Percentiles rank a stretch among this genome's conserved stretches.
Evolutionary conservation across 2,113 vertebrate species (phyloP).

Genomic region (Scortum barcoo): DNA sequence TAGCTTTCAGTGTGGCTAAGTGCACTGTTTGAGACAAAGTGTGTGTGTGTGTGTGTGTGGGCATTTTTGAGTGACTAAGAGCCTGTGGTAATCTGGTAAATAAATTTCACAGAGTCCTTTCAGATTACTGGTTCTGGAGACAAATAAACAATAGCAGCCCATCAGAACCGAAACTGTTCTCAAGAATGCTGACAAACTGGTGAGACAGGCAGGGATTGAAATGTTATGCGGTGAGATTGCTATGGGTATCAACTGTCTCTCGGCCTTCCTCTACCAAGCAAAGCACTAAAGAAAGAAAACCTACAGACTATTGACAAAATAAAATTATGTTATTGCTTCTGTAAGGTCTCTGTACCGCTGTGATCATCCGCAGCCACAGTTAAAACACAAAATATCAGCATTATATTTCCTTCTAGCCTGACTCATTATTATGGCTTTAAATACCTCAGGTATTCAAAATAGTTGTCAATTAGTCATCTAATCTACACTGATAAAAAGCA

Average conservation of each 20-base stretch:
- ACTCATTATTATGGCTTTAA: neutral
- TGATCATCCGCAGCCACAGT: neutral
- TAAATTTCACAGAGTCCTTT: conserved; percentile 2
- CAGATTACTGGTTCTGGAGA: conserved; percentile 32
- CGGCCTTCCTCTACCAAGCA: neutral
- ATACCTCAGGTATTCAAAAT: neutral
- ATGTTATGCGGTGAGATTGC: conserved; percentile 42
- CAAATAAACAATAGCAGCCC: conserved; percentile 46
- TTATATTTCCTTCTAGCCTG: neutral
- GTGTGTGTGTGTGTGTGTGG: neutral
- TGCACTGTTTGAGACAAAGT: neutral
- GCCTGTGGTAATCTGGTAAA: neutral
- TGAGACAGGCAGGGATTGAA: conserved; percentile 34
- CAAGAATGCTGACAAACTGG: conserved; percentile 71
- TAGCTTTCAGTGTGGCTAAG: neutral
- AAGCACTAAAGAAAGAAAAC: conserved; percentile 3
- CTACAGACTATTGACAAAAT: neutral
- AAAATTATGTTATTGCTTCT: neutral
- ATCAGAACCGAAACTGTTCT: conserved; percentile 53
- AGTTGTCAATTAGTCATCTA: too few species aligned
- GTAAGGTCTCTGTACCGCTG: neutral
- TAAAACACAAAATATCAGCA: neutral
- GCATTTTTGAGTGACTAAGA: conserved; percentile 2
- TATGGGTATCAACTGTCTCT: neutral
- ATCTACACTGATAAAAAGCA: too few species aligned